phyloP scores from a whole-genome alignment of 2,888 invertebrate genomes.

The Dascillus cervinus region DNA sequence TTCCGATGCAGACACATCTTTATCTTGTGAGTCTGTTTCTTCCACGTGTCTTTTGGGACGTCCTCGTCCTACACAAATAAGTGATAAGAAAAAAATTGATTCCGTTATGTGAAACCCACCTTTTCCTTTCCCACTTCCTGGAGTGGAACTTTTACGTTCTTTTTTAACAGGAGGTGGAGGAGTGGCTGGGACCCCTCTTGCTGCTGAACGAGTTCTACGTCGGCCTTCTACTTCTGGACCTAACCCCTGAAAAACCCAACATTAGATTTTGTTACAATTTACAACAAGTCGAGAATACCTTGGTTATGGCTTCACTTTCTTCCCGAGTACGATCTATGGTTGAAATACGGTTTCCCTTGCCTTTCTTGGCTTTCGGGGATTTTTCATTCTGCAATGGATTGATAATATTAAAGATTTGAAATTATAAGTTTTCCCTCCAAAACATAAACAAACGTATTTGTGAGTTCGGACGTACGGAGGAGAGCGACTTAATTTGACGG shows the following conservation, averaged over 20 bases:
- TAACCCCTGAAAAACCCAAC: constrained; percentile 37
- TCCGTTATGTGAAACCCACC: constrained; percentile 20
- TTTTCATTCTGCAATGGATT: constrained; percentile 35
- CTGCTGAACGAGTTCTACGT: constrained; percentile 50
- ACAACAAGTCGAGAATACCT: too few species aligned
- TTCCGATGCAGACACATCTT: constrained; percentile 30
- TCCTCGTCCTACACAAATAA: constrained; percentile 30
- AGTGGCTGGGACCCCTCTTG: constrained; percentile 47
- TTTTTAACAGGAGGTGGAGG: constrained; percentile 47
- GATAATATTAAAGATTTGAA: constrained; percentile 9
- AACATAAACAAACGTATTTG: constrained; percentile 26
- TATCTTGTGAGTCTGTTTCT: constrained; percentile 35
- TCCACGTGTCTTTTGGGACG: constrained; percentile 35
- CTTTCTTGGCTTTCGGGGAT: constrained; percentile 42
- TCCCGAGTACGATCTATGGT: constrained; percentile 44
- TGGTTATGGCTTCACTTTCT: constrained; percentile 47
- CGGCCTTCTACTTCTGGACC: constrained; percentile 49
- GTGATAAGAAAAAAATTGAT: constrained; percentile 8
- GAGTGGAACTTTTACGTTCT: constrained; percentile 34
- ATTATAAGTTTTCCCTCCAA: constrained; percentile 40
- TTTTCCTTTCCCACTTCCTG: constrained; percentile 31
- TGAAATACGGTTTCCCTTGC: constrained; percentile 43
- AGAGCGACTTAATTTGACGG: constrained; percentile 11
- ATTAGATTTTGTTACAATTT: too few species aligned
- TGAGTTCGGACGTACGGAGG: constrained; percentile 17